These are phyloP conservation scores for Subanguina moxae DNA, from an alignment of 1,140 invertebrate species.

Conservation along the genomic window DNA sequence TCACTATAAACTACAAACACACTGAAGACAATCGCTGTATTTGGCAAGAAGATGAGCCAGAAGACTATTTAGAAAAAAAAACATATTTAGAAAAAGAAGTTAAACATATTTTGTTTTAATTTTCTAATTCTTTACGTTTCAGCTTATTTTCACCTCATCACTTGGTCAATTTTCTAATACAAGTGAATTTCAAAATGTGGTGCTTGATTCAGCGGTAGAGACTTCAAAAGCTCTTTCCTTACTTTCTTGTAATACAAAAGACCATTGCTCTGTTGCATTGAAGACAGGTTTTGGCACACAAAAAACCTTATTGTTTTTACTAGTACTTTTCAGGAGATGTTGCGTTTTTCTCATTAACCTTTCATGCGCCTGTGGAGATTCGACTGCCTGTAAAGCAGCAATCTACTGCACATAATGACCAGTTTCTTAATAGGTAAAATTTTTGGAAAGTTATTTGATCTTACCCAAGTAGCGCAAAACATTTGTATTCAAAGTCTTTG, in stretches of 20 bases:
- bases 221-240: background rate
- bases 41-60: constrained; percentile 1
- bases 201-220: background rate
- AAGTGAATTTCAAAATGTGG: background rate
- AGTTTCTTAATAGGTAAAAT: constrained; percentile 80
- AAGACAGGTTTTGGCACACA: background rate
- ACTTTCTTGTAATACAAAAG: background rate
- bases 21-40: constrained; percentile 7
- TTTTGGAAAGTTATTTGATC: too few species aligned
- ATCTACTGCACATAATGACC: constrained; percentile 76
- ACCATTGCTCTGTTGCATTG: background rate
- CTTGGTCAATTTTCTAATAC: background rate
- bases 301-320: background rate
- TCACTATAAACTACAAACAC: constrained; percentile 16
- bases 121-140: background rate
- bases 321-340: background rate
- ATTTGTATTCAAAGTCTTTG: too few species aligned
- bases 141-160: constrained; percentile 1
- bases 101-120: background rate
- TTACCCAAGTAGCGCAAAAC: too few species aligned
- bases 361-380: constrained; percentile 71
- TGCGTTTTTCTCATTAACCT: constrained; percentile 61
- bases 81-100: background rate
- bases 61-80: constrained; percentile 1
- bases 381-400: constrained; percentile 77